phyloP scores from a whole-genome alignment of 2,888 invertebrate genomes.

The Trissoscelio sp. region DNA sequence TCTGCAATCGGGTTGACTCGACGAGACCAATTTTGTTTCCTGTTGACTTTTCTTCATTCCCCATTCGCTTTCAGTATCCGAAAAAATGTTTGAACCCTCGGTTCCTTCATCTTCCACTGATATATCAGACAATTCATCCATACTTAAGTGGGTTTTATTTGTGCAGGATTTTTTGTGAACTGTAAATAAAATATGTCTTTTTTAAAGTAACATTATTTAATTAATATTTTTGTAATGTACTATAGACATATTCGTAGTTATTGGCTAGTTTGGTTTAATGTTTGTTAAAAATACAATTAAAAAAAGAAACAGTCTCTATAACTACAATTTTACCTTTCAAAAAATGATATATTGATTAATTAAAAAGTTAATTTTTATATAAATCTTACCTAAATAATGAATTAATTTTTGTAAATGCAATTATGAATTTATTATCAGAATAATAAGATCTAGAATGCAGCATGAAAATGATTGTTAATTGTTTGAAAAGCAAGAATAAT shows the following conservation, averaged over 20 bases:
- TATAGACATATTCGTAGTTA: too few species aligned
- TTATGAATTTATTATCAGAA: slow-evolving; percentile 8
- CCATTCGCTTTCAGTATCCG: slow-evolving; percentile 90
- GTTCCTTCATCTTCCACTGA: slow-evolving; percentile 85
- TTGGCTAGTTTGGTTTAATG: too few species aligned
- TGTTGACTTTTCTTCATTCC: slow-evolving; percentile 78
- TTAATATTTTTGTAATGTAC: too few species aligned
- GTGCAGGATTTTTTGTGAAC: slow-evolving; percentile 60
- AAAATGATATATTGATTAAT: too few species aligned
- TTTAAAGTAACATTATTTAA: too few species aligned
- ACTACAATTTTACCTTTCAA: too few species aligned
- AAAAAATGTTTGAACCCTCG: slow-evolving; percentile 86
- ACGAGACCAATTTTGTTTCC: slow-evolving; percentile 66
- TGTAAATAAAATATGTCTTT: too few species aligned
- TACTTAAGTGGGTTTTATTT: slow-evolving; percentile 76
- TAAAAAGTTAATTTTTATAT: too few species aligned
- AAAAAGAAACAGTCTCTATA: too few species aligned
- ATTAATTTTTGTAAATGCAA: background rate
- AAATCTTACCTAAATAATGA: slow-evolving; percentile 8
- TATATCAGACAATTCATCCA: slow-evolving; percentile 83
- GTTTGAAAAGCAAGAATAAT: background rate
- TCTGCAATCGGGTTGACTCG: slow-evolving; percentile 82
- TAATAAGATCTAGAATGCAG: slow-evolving; percentile 10
- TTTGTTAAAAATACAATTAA: too few species aligned
- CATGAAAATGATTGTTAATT: background rate